Percentiles rank a stretch among this genome's conserved stretches.
phyloP scores from a whole-genome alignment of 2,888 invertebrate genomes.

The Scaptomyza parva region DNA sequence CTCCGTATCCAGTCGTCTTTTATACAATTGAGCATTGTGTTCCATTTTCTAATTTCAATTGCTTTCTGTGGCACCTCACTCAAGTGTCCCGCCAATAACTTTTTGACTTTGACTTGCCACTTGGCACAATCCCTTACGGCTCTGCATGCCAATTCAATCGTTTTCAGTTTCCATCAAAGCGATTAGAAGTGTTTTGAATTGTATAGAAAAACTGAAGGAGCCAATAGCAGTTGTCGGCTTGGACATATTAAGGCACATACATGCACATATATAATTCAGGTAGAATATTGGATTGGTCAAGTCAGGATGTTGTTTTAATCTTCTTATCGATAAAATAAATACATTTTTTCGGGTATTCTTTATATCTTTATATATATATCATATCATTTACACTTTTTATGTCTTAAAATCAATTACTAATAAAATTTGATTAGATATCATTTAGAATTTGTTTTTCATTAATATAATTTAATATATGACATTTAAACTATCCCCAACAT shows the following conservation, averaged over 20 bases:
- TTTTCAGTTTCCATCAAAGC: conserved; percentile 37
- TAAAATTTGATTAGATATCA: too few species aligned
- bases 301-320: too few species aligned
- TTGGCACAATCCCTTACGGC: conserved; percentile 40
- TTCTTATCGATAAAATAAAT: too few species aligned
- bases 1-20: conserved; percentile 51
- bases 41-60: conserved; percentile 74
- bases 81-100: conserved; percentile 50
- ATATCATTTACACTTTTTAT: too few species aligned
- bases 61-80: conserved; percentile 59
- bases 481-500: not conserved
- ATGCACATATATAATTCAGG: too few species aligned
- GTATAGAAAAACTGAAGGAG: not conserved
- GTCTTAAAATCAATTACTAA: too few species aligned
- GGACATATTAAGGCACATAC: not conserved
- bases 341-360: too few species aligned
- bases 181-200: conserved; percentile 23
- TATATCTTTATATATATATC: too few species aligned
- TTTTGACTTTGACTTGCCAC: conserved; percentile 59
- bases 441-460: not conserved
- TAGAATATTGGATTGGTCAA: too few species aligned
- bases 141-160: conserved; percentile 26
- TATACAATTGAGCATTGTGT: conserved; percentile 45
- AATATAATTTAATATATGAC: not conserved
- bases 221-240: conserved; percentile 21